phyloP scores from a whole-genome alignment of 2,888 invertebrate species.

The Sclerodermus sp. region DNA sequence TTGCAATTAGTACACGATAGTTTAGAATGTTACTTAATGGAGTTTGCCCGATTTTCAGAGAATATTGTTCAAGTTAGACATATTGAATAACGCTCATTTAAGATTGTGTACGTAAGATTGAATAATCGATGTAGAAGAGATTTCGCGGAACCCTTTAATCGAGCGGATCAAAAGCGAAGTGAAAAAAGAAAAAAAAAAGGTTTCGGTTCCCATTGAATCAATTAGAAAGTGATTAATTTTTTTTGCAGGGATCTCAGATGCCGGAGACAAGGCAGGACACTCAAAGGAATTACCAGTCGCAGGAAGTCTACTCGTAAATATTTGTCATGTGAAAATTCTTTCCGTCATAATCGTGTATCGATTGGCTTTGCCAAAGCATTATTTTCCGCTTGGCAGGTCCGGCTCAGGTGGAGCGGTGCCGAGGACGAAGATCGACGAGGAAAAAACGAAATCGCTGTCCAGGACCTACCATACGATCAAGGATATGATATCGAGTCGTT shows the following conservation, averaged over 20 bases:
- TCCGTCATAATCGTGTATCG: constrained; percentile 3
- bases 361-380: neutral
- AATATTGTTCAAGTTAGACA: too few relatives aligned
- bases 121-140: too few relatives aligned
- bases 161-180: too few relatives aligned
- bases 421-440: constrained; percentile 46
- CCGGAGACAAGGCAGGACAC: constrained; percentile 46
- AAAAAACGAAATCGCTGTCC: constrained; percentile 66
- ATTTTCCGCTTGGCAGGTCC: constrained; percentile 29
- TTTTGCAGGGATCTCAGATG: constrained; percentile 44
- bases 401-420: constrained; percentile 40
- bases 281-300: constrained; percentile 42
- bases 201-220: too few relatives aligned
- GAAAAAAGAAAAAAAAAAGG: too few relatives aligned
- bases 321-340: constrained; percentile 11
- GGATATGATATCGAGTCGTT: constrained; percentile 80
- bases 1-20: too few relatives aligned
- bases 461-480: constrained; percentile 82
- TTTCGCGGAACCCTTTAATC: too few relatives aligned
- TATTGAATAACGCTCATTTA: too few relatives aligned
- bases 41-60: too few relatives aligned
- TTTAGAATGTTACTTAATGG: too few relatives aligned
- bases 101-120: too few relatives aligned
- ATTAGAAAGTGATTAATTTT: too few relatives aligned
- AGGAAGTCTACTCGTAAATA: constrained; percentile 49